Percentiles rank a stretch among this genome's conserved stretches.
phyloP scores from a whole-genome alignment of 92 coral and sea anemone genomes.

The Muricea muricata region DNA sequence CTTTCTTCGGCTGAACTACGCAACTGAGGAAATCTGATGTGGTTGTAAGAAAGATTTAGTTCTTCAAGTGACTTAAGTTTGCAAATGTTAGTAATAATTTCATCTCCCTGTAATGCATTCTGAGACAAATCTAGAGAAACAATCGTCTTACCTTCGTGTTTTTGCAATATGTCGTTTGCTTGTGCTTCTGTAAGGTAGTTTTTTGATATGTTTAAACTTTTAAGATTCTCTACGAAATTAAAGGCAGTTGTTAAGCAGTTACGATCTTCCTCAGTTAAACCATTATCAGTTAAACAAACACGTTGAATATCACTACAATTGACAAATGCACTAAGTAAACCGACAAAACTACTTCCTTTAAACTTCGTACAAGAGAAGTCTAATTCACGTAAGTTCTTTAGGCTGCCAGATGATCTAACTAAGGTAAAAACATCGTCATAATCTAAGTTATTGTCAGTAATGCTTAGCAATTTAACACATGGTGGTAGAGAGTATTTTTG shows the following conservation, averaged over 20 bases:
- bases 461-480: not conserved
- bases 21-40: not conserved
- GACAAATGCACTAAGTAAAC: not conserved
- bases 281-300: not conserved
- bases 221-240: not conserved
- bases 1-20: not conserved
- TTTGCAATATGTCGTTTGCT: not conserved
- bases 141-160: not conserved
- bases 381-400: not conserved
- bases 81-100: not conserved
- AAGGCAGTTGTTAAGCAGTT: not conserved
- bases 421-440: not conserved
- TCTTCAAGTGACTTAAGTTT: not conserved
- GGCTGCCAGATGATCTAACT: not conserved
- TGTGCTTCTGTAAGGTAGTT: not conserved
- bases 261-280: not conserved
- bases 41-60: not conserved
- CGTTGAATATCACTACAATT: not conserved
- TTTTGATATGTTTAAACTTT: not conserved
- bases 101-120: not conserved
- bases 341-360: not conserved
- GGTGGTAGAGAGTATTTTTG: not conserved
- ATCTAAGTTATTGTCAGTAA: not conserved
- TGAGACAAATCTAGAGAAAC: not conserved
- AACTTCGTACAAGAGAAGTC: not conserved